phyloP scores from a whole-genome alignment of 2,113 vertebrate genomes.

The Nematolebias whitei region DNA sequence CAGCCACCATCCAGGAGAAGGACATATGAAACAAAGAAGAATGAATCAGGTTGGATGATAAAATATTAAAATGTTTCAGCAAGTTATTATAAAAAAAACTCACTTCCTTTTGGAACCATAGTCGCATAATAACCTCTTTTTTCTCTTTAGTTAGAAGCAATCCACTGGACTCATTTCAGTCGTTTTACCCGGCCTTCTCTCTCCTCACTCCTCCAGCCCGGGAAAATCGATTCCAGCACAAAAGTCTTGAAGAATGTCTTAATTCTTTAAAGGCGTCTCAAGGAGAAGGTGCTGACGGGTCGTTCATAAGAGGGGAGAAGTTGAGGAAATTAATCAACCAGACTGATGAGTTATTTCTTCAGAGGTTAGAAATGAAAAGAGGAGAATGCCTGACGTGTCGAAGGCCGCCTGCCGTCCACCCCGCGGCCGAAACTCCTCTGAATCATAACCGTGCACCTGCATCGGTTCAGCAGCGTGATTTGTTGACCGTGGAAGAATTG shows the following conservation, averaged over 20 bases:
- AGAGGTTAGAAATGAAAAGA: background rate
- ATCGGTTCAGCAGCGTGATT: background rate
- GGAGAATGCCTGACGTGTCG: background rate
- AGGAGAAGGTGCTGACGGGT: conserved; percentile 1
- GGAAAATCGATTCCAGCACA: conserved; percentile 7
- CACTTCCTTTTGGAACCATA: background rate
- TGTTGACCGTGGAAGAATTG: background rate
- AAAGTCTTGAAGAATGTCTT: conserved; percentile 10
- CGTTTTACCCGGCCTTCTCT: background rate
- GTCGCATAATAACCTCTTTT: background rate
- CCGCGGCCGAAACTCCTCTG: background rate
- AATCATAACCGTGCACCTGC: background rate
- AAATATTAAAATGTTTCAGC: background rate
- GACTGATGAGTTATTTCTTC: conserved; percentile 1
- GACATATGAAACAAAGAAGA: background rate
- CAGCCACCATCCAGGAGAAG: no score
- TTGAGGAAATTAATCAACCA: background rate
- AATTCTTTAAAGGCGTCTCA: conserved; percentile 10
- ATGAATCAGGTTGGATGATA: background rate
- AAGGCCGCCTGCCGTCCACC: background rate
- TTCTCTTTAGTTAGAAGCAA: background rate
- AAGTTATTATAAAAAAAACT: background rate
- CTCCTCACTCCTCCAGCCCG: background rate
- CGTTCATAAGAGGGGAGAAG: background rate
- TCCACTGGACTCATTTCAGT: background rate